phyloP scores from a whole-genome alignment of 2,113 vertebrate genomes.

The Lophochroa leadbeateri region DNA sequence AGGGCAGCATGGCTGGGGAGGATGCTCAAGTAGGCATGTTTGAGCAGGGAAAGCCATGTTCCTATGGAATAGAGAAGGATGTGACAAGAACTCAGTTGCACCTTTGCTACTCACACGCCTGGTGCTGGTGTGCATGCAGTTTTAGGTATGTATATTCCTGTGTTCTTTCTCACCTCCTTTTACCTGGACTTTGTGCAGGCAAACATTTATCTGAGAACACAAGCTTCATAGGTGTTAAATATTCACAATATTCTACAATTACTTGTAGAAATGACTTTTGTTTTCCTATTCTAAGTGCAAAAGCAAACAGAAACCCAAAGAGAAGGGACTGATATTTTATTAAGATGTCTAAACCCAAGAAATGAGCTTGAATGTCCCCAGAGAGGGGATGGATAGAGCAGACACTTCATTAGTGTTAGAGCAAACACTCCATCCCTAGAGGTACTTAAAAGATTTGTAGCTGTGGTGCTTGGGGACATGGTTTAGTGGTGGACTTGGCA shows the following conservation, averaged over 20 bases:
- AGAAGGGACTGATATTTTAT: background rate
- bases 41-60: background rate
- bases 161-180: background rate
- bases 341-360: background rate
- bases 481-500: background rate
- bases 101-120: background rate
- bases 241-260: background rate
- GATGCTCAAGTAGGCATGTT: background rate
- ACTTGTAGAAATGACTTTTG: background rate
- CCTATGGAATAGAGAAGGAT: background rate
- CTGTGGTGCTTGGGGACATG: background rate
- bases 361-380: background rate
- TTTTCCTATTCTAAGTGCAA: background rate
- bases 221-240: slow-evolving; percentile 9
- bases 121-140: background rate
- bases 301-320: background rate
- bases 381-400: background rate
- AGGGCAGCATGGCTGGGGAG: slow-evolving; percentile 26
- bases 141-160: background rate
- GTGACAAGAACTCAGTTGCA: background rate
- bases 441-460: background rate
- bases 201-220: slow-evolving; percentile 33
- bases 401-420: background rate
- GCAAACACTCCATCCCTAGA: background rate
- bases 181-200: background rate